Evolutionary conservation across 2,888 invertebrate species (phyloP), one percentile per base, ranked within the genome.

Genomic region (Luffia ferchaultella): DNA sequence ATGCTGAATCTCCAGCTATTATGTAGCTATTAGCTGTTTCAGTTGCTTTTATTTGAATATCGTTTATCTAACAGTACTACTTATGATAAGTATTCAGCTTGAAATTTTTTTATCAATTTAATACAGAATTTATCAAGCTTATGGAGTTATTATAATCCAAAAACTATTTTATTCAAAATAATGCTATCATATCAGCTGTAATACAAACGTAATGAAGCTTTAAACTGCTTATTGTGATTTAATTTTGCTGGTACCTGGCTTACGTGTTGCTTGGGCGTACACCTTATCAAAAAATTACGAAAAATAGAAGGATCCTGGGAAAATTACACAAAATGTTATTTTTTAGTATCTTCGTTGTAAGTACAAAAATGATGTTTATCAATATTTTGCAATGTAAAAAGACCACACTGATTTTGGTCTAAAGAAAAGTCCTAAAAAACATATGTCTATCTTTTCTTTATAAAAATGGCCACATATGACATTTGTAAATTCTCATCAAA

Each of bases 1-100:
- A 48, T 48, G 47, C 47, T 30, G 40, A 47, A 47, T 30, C 40
- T 47, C 30, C 47, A 47, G 30, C n/a, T n/a, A n/a, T n/a, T n/a
- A n/a, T n/a, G n/a, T n/a, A n/a, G n/a, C n/a, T n/a, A n/a, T 40
- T 40, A 47, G 40, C 40, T 47, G 47, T 47, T 30, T 47, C 30
- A 47, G 40, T 47, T 47, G 40, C 40, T 47, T 47, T 47, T 47
- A 47, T 47, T 47, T 47, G 47, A 47, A 47, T 47, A 47, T 47
- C 40, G 40, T 40, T 48, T 48, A 18, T 48, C 41, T 48, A 48
- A 41, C 42, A 48, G 42, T 48, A 41, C 18, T 48, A 48, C 48
- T 42, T 18, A 41, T 42, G 41, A 48, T 48, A 41, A 18, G 41
- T 48, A 48, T 48, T 48, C 40, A 48, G 48, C 40, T 47, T 47